Percentiles rank a stretch among this genome's conserved stretches.
These are phyloP conservation scores for Hypsibius dujardini DNA, from an alignment of 1,140 invertebrate species.

Conservation along the genomic window DNA sequence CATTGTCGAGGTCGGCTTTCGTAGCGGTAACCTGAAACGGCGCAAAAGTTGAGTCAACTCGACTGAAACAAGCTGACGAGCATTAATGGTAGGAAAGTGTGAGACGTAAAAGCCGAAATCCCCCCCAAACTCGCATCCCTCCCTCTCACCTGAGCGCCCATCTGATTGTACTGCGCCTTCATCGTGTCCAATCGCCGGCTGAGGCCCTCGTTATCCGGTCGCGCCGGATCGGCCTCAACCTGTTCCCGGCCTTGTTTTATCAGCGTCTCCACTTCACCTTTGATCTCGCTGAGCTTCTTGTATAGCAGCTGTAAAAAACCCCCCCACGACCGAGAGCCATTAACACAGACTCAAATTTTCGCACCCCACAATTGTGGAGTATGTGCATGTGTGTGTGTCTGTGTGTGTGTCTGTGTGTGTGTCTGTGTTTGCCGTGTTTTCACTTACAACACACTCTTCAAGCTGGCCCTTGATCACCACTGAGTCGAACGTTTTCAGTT, in stretches of 20 bases:
- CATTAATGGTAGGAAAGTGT: background rate
- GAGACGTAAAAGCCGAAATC: background rate
- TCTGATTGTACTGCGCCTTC: constrained; percentile 8
- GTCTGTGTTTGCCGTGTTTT: too few species aligned
- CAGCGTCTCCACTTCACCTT: constrained; percentile 11
- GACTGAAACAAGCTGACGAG: background rate
- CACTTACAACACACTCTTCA: constrained; percentile 4
- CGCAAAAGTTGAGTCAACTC: background rate
- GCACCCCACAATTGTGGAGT: too few species aligned
- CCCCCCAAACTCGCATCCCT: background rate
- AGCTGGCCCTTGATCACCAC: background rate
- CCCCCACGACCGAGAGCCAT: too few species aligned
- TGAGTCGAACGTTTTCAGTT: background rate
- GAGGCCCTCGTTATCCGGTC: background rate
- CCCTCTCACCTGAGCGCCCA: background rate
- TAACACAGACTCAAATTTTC: too few species aligned
- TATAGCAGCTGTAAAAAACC: constrained; percentile 9
- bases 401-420: background rate
- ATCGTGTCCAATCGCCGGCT: background rate
- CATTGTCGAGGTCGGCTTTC: constrained; percentile 14
- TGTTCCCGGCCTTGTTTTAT: constrained; percentile 2
- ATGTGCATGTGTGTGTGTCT: too few species aligned
- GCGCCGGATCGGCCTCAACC: constrained; percentile 2
- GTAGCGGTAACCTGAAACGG: constrained; percentile 2
- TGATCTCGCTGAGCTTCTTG: constrained; percentile 5